Evolutionary conservation across 2,888 invertebrate genomes (phyloP).

Genomic region (Caenorhabditis macrosperma): DNA sequence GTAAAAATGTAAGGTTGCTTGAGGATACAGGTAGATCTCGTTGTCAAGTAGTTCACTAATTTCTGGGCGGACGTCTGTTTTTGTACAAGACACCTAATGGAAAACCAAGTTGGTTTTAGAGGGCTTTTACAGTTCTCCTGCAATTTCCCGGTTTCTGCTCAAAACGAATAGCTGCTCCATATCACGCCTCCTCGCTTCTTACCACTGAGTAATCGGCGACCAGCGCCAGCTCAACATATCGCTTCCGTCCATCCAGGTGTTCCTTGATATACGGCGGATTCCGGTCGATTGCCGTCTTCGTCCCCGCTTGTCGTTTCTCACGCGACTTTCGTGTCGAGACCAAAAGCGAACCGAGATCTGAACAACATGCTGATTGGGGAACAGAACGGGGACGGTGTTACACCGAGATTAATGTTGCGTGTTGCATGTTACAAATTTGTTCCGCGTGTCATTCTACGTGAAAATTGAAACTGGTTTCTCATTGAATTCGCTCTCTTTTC

Average conservation of each 20-base stretch:
- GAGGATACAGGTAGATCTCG: no score
- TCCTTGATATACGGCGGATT: constrained; percentile 72
- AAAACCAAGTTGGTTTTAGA: no score
- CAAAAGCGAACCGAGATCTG: constrained; percentile 36
- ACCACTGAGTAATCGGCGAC: constrained; percentile 78
- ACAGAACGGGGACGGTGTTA: not conserved
- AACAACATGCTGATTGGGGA: constrained; percentile 20
- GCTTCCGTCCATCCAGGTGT: constrained; percentile 70
- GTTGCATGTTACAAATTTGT: constrained; percentile 5
- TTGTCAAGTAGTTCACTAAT: no score
- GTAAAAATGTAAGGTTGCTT: no score
- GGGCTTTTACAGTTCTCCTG: no score
- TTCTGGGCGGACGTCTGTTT: no score
- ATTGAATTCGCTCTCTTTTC: not conserved
- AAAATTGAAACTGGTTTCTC: not conserved
- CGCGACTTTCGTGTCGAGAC: constrained; percentile 8
- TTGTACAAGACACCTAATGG: no score
- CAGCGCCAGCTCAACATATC: constrained; percentile 77
- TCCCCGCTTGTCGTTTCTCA: constrained; percentile 38
- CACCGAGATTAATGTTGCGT: constrained; percentile 30
- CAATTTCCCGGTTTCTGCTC: not conserved
- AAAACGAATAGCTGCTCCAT: not conserved
- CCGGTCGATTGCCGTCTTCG: constrained; percentile 44
- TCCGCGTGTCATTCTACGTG: constrained; percentile 7
- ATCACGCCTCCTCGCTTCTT: not conserved